Percentiles rank a stretch among this genome's conserved stretches.
These are phyloP conservation scores for Ichneumoninae sp. DNA, from an alignment of 2,888 invertebrate species.

Conservation along the genomic window DNA sequence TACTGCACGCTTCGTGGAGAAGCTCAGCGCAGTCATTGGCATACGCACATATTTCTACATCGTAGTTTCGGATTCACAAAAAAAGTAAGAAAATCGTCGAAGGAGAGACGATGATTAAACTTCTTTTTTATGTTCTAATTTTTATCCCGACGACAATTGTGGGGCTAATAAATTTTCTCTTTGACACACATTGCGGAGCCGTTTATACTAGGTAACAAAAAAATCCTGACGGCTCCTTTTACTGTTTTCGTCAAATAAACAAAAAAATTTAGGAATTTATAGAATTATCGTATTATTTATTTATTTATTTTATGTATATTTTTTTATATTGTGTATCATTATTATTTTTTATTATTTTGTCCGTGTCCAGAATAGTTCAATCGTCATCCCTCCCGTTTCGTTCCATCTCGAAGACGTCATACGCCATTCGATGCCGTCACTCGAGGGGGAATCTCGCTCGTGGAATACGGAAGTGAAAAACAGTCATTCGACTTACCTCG, in stretches of 20 bases:
- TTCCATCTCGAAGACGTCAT: too few species aligned
- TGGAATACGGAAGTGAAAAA: conserved; percentile 51
- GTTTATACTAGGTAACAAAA: too few species aligned
- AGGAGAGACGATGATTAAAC: neutral
- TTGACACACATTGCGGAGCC: neutral
- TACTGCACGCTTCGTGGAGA: neutral
- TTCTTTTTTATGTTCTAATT: neutral
- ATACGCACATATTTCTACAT: neutral
- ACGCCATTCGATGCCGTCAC: too few species aligned
- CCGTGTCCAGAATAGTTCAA: too few species aligned
- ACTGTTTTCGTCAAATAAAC: too few species aligned
- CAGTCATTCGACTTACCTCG: neutral
- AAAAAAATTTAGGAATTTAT: too few species aligned
- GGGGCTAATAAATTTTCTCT: neutral
- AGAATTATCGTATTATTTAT: too few species aligned
- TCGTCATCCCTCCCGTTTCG: too few species aligned
- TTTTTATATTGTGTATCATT: too few species aligned
- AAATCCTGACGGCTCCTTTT: too few species aligned
- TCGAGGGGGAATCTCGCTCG: neutral
- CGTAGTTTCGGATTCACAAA: neutral
- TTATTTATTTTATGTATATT: too few species aligned
- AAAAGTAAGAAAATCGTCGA: neutral
- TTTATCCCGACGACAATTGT: neutral
- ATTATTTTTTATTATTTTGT: too few species aligned
- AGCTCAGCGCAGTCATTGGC: neutral